Conservation (phyloP, 2,113 vertebrate species). For the Amazona guildingii region DNA sequence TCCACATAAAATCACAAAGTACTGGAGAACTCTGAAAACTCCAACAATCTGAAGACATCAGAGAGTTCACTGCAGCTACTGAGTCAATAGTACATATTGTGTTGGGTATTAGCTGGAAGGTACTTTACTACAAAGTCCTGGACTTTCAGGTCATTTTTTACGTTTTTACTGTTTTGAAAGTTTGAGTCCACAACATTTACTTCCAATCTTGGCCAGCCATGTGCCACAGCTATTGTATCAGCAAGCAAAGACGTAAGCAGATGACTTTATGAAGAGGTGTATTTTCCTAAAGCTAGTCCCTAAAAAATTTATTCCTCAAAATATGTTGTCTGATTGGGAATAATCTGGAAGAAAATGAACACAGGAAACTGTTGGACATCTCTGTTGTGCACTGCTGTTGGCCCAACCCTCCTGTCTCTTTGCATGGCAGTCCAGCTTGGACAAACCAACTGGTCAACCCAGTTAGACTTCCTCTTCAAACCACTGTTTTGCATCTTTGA, state of each 20-base stretch:
- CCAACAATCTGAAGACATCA: not conserved
- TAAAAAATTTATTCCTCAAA: not conserved
- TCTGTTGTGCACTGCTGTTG: not conserved
- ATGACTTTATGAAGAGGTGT: not conserved
- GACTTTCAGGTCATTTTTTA: not conserved
- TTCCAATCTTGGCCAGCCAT: not conserved
- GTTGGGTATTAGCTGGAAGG: not conserved
- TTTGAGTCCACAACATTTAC: not conserved
- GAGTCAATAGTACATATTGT: not conserved
- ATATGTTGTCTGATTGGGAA: not conserved
- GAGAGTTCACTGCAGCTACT: not conserved
- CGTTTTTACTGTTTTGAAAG: not conserved
- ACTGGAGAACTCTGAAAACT: not conserved
- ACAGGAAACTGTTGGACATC: not conserved
- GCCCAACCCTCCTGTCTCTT: not conserved
- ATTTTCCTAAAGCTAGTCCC: not conserved
- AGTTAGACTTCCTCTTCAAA: not conserved
- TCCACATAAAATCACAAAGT: not conserved
- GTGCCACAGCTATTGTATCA: not conserved
- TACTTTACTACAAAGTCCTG: not conserved
- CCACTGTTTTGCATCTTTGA: not conserved
- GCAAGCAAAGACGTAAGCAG: not conserved
- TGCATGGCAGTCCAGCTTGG: not conserved
- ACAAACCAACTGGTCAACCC: no score
- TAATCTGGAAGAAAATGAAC: not conserved